Base-by-base conservation (phyloP, 2,113 vertebrate species). In the Motacilla alba region DNA sequence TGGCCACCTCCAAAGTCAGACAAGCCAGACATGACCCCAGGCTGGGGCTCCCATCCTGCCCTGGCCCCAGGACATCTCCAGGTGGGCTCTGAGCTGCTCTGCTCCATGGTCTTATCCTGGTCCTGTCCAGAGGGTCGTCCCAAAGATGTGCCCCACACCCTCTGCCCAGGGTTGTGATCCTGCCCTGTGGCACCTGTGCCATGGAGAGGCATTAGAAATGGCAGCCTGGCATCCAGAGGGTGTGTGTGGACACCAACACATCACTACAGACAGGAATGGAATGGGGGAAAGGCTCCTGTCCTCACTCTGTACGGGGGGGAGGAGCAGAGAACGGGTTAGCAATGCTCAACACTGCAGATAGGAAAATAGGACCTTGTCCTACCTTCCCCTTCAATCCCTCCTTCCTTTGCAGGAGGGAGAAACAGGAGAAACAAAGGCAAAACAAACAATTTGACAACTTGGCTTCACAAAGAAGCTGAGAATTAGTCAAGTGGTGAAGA, bases 11-110 rank as follows among this genome's bases (percentile, higher is more conserved):
- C 17, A 10, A 28, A 52, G 30, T 30, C 12, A 8, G 10, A 39
- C 0, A 18, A 23, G 21, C 8, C 26, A 7, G 52, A 26, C 6
- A 13, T 3, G 12, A n/a, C n/a, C 50, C 39, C 41, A n/a, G n/a
- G 41, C 49, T 55, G 69, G 39, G 41, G n/a, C 5, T 47, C n/a
- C 26, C 49, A 28, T 28, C 58, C 26, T 62, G 81, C 31, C 27
- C 39, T 1, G 0, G 6, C 49, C 41, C 69, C 17, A 74, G 59
- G 22, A 47, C 7, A 33, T 28, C n/a, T 50, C 62, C 70, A 67
- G n/a, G 30, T 9, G 49, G 43, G 60, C 70, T 58, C 30, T 16
- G 52, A 67, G 35, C 72, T 85, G 72, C 70, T 58, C 44, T 75
- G 52, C 60, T 58, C 30, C 43, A 5, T 0, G 1, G 16, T 56